Base-by-base conservation (phyloP, 2,888 invertebrate genomes). In the Epiperipatus broadwayi region DNA sequence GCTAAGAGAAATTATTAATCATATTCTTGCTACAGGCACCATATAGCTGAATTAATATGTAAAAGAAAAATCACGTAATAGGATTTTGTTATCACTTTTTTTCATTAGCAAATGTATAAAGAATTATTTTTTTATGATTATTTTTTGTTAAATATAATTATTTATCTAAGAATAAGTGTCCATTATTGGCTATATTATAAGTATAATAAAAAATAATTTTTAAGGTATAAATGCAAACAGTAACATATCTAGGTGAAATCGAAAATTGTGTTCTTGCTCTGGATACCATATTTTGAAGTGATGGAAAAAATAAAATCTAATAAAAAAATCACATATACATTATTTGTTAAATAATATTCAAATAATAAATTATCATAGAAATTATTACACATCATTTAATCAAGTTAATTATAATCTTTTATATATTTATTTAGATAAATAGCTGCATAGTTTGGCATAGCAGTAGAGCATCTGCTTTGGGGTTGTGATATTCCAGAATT, bases 51-150 rank as follows among this genome's bases (percentile, higher is more conserved):
- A n/a, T n/a, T n/a, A n/a, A n/a, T n/a, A n/a, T n/a, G n/a, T n/a
- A n/a, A n/a, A n/a, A n/a, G n/a, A n/a, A n/a, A n/a, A n/a, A n/a
- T n/a, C 31, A 31, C 18, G 3, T 15, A 18, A 31, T 31, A 16
- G 31, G 10, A 16, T 31, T 31, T 15, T 31, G 2, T 5, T 31
- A 15, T 3, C 31, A 16, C 18, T 31, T 31, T 10, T 2, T 31
- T 30, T 31, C 18, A 15, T 18, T 15, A 31, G 31, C 12, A 8
- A 31, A 31, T 31, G 15, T 31, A 15, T 31, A 31, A 31, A 31
- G 31, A 31, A 31, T 31, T 31, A 31, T 31, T 30, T 30, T 15
- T 30, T 31, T 31, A 12, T 31, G 31, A 31, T 31, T 31, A 31
- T 2, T 31, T 31, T n/a, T 31, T 31, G 3, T 31, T 31, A 3